Percentiles rank a stretch among this genome's conserved stretches.
Evolutionary conservation across 2,797 vertebrate species (phyloP).

Genomic region (Taeniopygia guttata): DNA sequence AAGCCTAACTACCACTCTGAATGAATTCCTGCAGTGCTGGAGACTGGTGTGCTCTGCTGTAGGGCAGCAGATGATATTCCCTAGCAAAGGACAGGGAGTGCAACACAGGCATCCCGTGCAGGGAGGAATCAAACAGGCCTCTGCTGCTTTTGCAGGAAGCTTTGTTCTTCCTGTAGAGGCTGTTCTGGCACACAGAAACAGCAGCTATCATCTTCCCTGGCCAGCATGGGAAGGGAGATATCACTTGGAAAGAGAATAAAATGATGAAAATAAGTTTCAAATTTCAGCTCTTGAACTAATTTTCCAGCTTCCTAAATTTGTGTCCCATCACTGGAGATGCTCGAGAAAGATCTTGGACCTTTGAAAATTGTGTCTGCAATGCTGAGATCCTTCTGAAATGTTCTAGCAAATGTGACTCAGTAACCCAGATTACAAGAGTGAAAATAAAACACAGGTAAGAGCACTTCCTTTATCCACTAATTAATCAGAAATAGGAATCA

Average conservation of each 20-base stretch:
- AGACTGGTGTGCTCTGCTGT: background rate
- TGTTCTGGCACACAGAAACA: background rate
- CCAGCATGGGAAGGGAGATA: background rate
- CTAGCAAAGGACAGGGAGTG: background rate
- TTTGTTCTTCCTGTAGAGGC: background rate
- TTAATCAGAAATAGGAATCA: background rate
- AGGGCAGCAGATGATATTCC: background rate
- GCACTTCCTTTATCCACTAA: background rate
- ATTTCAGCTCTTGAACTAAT: background rate
- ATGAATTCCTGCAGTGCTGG: background rate
- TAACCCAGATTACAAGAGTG: background rate
- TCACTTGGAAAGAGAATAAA: background rate
- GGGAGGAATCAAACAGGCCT: background rate
- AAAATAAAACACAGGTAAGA: background rate
- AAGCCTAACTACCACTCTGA: background rate
- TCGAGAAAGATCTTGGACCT: background rate
- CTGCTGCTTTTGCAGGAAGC: background rate
- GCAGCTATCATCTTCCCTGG: background rate
- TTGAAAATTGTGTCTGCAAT: background rate
- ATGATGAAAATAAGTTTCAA: background rate
- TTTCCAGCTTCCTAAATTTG: background rate
- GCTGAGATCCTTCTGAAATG: background rate
- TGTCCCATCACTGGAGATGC: background rate
- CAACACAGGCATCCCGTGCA: background rate
- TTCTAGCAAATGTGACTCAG: background rate